Evolutionary conservation across 2,113 vertebrate species (phyloP), one percentile per base, ranked within the genome.

Genomic region (Synchiropus splendidus): DNA sequence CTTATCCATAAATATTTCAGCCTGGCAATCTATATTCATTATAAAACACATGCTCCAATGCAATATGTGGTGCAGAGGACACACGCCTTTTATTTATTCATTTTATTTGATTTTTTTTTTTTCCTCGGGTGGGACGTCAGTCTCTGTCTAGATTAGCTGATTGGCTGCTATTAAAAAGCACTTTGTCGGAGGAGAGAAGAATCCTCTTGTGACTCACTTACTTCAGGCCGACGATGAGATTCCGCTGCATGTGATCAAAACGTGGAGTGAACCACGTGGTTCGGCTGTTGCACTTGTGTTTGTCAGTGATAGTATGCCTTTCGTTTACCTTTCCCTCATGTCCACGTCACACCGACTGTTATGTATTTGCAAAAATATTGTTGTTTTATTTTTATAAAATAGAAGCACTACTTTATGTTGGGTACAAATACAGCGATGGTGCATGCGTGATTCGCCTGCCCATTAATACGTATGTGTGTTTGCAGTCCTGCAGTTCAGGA

Each of bases 101-200:
- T 83, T 79, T 85, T 78, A 83, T 83, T 83, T 86, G 83, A 85
- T 85, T 84, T 84, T 80, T 78, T 77, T 83, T 81, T 61, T 69
- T 74, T 81, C 75, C 72, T 77, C 80, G 55, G 78, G 79, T 64
- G 44, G 67, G 66, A 77, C 61, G 48, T 64, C 70, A 73, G 78
- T 70, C 76, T 76, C 67, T 75, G 42, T 78, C 77, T 70, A 73
- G 74, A 39, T 72, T 39, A 53, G 74, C 65, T 83, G 81, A 83
- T 85, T 81, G 60, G 51, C 61, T 48, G 66, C 81, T 84, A 85
- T 86, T 84, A 83, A 68, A 73, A 71, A 80, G 80, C 78, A 81
- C 83, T 83, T 82, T 75, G 64, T 67, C 69, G 61, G 58, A 50
- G 58, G 78, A 61, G 72, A 74, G 31, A 59, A 32, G 12, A 45